Evolutionary conservation across 30 jellyfish, hydroid and myxozoan genomes (phyloP), one percentile per base, ranked within the genome.

Genomic region (Morbakka virulenta): DNA sequence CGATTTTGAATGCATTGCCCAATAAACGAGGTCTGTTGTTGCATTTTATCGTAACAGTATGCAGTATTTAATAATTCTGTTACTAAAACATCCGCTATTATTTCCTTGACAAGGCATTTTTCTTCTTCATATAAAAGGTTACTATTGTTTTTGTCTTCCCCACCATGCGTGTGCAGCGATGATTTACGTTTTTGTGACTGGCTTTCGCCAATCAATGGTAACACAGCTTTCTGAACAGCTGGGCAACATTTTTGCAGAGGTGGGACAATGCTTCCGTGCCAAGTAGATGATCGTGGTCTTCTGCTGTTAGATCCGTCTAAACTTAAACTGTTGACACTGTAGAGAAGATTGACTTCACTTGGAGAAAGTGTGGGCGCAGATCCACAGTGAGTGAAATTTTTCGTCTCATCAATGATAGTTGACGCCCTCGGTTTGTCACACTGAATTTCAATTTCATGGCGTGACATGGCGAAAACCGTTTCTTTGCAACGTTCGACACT

Each of bases 201-300:
- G 17, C 61, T 6, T n/a, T 78, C 64, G 14, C 64, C 85, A 22
- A 47, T 12, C 33, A 35, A 24, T 26, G 25, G 20, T 17, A 27
- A 27, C 52, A 12, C 81, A 20, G 75, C 81, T 64, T 76, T 78
- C 1, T 62, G 48, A 14, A 72, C 32, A 52, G 71, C 71, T 2
- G 17, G 62, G 3, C 85, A 81, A n/a, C 34, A 22, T 64, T 82
- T 83, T 27, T 66, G 26, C 9, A 2, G 20, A 13, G 26, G 57
- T 62, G 66, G 79, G 12, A 50, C 11, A 1, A 29, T 89, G 32
- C 57, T 47, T 32, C 95, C 95, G 61, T 84, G 89, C 95, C 95
- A 84, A 2, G 95, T 84, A 63, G 85, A 76, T 24, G 95, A 84
- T 24, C 95, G 62, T 4, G 89, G 95, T 72, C 95, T 68, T 25